A percentile compares a stretch with the other conserved stretches of the same genome.
These are phyloP conservation scores for Ormyrus labotus DNA, from an alignment of 2,888 invertebrate genomes.

Conservation along the genomic window DNA sequence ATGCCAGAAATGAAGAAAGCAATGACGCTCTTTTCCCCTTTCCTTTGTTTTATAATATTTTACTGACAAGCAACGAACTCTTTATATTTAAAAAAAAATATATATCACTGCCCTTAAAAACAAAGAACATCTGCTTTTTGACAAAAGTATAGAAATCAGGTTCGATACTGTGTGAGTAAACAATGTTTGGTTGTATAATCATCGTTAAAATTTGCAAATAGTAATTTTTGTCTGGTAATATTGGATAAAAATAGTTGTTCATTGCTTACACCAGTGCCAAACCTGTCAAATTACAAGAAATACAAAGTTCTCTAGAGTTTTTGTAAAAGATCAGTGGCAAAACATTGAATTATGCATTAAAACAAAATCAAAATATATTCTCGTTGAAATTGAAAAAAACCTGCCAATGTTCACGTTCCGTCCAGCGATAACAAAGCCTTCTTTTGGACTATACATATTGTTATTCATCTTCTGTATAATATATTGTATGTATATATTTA, in stretches of 20 bases:
- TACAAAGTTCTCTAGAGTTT: not conserved
- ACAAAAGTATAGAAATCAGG: not conserved
- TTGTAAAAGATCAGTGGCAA: not conserved
- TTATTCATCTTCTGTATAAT: slow-evolving; percentile 40
- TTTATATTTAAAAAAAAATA: slow-evolving; percentile 11
- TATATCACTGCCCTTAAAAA: not conserved
- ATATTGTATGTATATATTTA: slow-evolving; percentile 58
- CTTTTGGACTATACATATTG: slow-evolving; percentile 45
- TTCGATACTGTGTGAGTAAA: not conserved
- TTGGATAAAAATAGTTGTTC: slow-evolving; percentile 5
- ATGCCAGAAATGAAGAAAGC: slow-evolving; percentile 61
- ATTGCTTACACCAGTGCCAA: not conserved
- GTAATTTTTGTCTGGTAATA: not conserved
- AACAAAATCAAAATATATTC: slow-evolving; percentile 14
- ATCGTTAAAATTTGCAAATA: no score
- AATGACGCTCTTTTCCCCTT: slow-evolving; percentile 45
- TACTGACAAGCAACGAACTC: slow-evolving; percentile 20
- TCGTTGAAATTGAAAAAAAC: not conserved
- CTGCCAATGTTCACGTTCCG: slow-evolving; percentile 16
- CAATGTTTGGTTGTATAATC: not conserved
- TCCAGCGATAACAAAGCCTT: slow-evolving; percentile 40
- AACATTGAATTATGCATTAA: not conserved
- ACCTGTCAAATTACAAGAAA: slow-evolving; percentile 9
- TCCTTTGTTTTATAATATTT: slow-evolving; percentile 17
- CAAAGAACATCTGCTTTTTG: not conserved